These are phyloP conservation scores for Megastigmus dorsalis DNA, from an alignment of 2,888 invertebrate genomes.

Conservation along the genomic window DNA sequence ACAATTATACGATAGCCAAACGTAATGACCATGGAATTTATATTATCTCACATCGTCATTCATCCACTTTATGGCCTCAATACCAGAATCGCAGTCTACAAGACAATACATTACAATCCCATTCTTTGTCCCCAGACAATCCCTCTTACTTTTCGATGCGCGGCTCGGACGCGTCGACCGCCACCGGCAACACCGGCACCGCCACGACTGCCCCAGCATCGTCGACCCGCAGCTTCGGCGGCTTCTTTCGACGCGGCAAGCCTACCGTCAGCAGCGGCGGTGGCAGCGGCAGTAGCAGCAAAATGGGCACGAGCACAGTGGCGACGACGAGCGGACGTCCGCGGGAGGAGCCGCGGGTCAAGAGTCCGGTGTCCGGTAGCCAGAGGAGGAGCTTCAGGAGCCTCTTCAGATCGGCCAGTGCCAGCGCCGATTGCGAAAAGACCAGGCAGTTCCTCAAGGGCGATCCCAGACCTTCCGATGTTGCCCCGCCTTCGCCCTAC, in stretches of 20 bases:
- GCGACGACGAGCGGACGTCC: constrained; percentile 2
- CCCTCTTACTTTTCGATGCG: constrained; percentile 85
- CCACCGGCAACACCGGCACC: constrained; percentile 36
- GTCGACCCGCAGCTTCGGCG: constrained; percentile 35
- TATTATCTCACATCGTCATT: no score
- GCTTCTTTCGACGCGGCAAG: constrained; percentile 56
- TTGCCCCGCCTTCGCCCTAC: constrained; percentile 77
- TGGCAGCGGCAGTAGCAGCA: no score
- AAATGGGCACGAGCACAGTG: no score
- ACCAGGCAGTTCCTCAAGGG: constrained; percentile 82
- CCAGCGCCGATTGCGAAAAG: constrained; percentile 79
- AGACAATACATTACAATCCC: no score
- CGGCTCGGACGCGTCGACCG: constrained; percentile 74
- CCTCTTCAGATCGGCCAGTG: constrained; percentile 80
- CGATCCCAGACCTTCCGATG: constrained; percentile 82
- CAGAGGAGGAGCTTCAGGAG: constrained; percentile 77
- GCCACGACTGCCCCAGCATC: neutral
- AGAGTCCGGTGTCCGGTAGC: constrained; percentile 11
- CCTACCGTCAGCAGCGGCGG: constrained; percentile 4
- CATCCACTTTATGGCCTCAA: no score
- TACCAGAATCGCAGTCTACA: no score
- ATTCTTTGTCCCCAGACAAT: constrained; percentile 81
- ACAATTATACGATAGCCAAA: no score
- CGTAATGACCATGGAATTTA: no score
- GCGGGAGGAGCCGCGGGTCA: constrained; percentile 8